Conservation (phyloP, 2,113 vertebrate genomes). For the Microtus pennsylvanicus region DNA sequence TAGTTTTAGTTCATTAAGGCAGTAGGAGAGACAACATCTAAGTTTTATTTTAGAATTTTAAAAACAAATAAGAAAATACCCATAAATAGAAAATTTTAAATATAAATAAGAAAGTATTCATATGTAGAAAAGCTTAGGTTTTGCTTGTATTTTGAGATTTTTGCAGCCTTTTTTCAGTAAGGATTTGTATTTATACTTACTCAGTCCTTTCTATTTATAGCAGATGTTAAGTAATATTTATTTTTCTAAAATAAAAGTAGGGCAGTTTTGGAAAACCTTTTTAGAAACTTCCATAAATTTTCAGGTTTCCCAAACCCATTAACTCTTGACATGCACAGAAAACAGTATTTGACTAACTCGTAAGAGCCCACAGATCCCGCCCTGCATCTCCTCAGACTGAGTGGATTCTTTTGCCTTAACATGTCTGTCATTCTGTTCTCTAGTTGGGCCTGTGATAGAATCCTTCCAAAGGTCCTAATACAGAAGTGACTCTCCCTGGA, state of each 20-base stretch:
- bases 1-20: conserved; percentile 24
- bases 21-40: neutral
- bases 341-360: neutral
- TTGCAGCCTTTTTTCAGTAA: neutral
- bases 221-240: neutral
- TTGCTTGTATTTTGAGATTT: conserved; percentile 40
- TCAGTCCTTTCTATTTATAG: neutral
- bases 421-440: neutral
- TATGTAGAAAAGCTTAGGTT: conserved; percentile 1
- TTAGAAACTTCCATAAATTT: neutral
- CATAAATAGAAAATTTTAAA: conserved; percentile 12
- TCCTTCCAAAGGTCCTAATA: neutral
- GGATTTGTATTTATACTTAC: conserved; percentile 43
- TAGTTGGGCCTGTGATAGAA: neutral
- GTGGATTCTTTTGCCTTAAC: neutral
- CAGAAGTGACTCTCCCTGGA: neutral
- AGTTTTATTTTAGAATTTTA: neutral
- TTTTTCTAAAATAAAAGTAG: neutral
- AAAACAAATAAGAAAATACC: neutral
- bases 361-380: neutral
- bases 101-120: conserved; percentile 36
- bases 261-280: neutral
- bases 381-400: neutral
- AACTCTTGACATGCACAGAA: neutral
- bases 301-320: neutral